Evolutionary conservation across 2,113 vertebrate genomes (phyloP).

Genomic region (Phodopus roborovskii): DNA sequence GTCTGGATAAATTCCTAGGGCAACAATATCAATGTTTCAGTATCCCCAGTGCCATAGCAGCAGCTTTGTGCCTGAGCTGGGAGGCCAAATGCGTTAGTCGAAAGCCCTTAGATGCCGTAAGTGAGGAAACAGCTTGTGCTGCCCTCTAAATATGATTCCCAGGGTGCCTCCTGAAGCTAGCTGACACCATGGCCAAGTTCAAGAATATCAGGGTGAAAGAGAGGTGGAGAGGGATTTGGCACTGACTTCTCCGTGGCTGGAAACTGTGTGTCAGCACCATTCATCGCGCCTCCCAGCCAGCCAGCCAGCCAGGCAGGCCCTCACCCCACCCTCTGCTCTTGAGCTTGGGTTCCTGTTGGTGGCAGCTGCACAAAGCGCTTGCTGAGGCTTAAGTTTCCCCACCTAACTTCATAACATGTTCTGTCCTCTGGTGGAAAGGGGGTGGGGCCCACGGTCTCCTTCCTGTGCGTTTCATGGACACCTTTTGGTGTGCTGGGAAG

Average conservation of each 20-base stretch:
- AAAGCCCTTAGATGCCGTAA: background rate
- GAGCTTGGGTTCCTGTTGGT: background rate
- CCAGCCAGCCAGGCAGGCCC: background rate
- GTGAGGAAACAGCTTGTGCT: background rate
- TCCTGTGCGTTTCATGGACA: background rate
- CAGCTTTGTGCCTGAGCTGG: background rate
- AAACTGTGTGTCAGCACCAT: conserved; percentile 74
- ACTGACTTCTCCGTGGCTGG: conserved; percentile 71
- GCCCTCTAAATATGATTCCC: conserved; percentile 69
- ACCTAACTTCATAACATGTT: rapidly evolving
- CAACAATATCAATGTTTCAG: background rate
- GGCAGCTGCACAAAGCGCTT: conserved; percentile 36
- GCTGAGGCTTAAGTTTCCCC: conserved; percentile 17
- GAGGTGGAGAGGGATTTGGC: conserved; percentile 69
- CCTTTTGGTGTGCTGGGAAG: background rate
- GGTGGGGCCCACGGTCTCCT: background rate
- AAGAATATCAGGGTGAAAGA: conserved; percentile 55
- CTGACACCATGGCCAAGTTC: conserved; percentile 55
- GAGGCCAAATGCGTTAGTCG: background rate
- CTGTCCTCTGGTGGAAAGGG: background rate
- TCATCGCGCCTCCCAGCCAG: background rate
- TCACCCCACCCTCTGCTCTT: conserved; percentile 43
- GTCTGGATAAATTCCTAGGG: background rate
- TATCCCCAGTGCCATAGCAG: background rate
- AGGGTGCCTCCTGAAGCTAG: conserved; percentile 58